These are phyloP conservation scores for Halocynthia roretzi DNA, from an alignment of 23 tunicate genomes.

Conservation along the genomic window DNA sequence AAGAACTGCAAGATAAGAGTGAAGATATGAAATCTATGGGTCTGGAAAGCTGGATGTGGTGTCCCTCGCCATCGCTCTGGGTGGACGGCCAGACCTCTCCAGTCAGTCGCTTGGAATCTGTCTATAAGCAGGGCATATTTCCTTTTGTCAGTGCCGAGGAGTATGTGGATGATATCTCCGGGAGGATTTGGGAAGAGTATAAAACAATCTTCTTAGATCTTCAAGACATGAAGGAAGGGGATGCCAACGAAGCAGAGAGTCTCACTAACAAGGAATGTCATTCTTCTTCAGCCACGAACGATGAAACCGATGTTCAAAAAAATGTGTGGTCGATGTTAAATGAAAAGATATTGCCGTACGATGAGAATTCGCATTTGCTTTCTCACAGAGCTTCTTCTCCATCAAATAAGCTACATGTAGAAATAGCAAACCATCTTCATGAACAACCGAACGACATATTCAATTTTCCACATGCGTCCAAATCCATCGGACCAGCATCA, in stretches of 20 bases:
- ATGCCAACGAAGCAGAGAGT: neutral
- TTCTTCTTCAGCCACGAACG: neutral
- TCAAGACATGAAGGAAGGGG: conserved; percentile 8
- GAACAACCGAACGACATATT: too few relatives aligned
- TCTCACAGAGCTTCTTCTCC: neutral
- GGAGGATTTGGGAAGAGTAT: conserved; percentile 66
- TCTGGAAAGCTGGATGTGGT: conserved; percentile 74
- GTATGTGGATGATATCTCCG: conserved; percentile 21
- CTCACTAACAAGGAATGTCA: neutral
- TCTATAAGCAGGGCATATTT: conserved; percentile 37
- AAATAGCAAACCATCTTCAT: too few relatives aligned
- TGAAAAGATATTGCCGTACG: conserved; percentile 2
- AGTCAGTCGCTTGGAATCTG: conserved; percentile 70
- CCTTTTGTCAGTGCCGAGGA: conserved; percentile 10
- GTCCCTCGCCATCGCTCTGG: conserved; percentile 89
- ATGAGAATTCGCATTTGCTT: conserved; percentile 27
- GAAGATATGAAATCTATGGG: neutral
- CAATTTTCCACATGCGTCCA: too few relatives aligned
- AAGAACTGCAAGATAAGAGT: neutral
- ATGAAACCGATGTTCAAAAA: neutral
- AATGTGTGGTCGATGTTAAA: neutral
- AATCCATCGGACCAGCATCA: too few relatives aligned
- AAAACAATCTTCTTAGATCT: conserved; percentile 62
- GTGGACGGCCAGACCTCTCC: conserved; percentile 40
- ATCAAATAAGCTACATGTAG: too few relatives aligned